A percentile compares a stretch with the other conserved stretches of the same genome.
Conservation (phyloP, 1,140 invertebrate species). For the Mizuhopecten yessoensis region DNA sequence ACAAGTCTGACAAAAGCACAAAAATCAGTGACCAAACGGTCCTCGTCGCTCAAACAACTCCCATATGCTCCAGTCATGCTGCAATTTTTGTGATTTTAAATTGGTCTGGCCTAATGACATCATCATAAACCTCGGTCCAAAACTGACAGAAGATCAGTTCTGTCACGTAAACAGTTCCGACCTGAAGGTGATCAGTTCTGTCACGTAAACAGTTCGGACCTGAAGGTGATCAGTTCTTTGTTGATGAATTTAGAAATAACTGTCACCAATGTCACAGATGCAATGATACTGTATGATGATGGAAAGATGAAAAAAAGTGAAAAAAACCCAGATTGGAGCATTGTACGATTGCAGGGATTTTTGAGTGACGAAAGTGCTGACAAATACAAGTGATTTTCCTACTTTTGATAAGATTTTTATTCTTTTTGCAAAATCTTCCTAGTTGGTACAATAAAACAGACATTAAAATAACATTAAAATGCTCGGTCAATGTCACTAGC, state of each 20-base stretch:
- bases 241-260: constrained; percentile 16
- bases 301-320: not conserved
- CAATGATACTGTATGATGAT: not conserved
- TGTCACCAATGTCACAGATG: not conserved
- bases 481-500: no score
- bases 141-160: not conserved
- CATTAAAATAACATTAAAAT: no score
- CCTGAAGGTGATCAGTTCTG: not conserved
- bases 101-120: not conserved
- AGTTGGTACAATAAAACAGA: no score
- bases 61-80: not conserved
- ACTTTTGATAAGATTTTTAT: not conserved
- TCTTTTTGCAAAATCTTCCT: no score
- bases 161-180: not conserved
- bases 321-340: not conserved
- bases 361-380: constrained; percentile 13
- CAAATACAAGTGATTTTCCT: not conserved
- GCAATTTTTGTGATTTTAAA: not conserved
- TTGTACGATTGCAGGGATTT: not conserved
- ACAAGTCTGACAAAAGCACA: not conserved
- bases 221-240: not conserved
- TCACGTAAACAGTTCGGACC: not conserved
- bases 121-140: not conserved
- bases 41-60: not conserved
- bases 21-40: not conserved